Evolutionary conservation across 1,140 invertebrate genomes (phyloP).

Genomic region (Microplitis demolitor): DNA sequence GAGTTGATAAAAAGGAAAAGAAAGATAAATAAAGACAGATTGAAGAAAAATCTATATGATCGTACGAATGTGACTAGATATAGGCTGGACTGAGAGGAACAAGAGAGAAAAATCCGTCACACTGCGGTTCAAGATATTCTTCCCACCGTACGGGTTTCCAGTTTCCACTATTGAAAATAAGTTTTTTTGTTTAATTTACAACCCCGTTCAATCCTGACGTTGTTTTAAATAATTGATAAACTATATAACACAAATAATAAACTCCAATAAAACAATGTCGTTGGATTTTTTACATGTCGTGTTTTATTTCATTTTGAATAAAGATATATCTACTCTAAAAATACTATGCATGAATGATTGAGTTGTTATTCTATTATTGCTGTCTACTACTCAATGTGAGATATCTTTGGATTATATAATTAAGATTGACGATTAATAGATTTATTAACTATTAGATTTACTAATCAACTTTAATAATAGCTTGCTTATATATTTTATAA

Average conservation of each 20-base stretch:
- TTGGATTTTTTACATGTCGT: not conserved
- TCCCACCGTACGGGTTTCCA: conserved; percentile 36
- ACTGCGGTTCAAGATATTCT: conserved; percentile 21
- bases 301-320: not conserved
- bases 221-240: not conserved
- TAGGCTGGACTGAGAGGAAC: not conserved
- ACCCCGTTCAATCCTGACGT: not conserved
- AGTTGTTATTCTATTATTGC: too few species aligned
- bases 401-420: too few species aligned
- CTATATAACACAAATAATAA: not conserved
- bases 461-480: too few species aligned
- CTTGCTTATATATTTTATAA: too few species aligned
- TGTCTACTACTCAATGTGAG: too few species aligned
- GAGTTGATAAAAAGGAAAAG: too few species aligned
- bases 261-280: not conserved
- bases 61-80: too few species aligned
- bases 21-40: not conserved
- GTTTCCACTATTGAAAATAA: conserved; percentile 35
- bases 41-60: not conserved
- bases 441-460: too few species aligned
- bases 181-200: conserved; percentile 16
- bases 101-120: conserved; percentile 1
- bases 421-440: too few species aligned
- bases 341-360: too few species aligned
- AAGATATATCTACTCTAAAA: too few species aligned